Evolutionary conservation across 2,888 invertebrate species (phyloP).

Genomic region (Mythimna ferrago): DNA sequence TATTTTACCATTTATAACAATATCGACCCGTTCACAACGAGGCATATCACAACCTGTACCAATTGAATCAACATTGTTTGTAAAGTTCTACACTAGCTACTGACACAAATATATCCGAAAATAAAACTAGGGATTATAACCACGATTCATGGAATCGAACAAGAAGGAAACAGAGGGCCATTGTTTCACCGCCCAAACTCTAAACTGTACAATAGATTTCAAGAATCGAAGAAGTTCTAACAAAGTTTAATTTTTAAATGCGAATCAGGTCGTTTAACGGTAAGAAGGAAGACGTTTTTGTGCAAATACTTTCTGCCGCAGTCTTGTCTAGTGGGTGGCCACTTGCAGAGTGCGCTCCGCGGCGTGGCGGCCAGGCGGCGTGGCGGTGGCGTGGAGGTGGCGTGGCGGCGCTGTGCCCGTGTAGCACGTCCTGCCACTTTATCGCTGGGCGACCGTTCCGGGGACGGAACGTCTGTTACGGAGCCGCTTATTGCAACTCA

Average conservation of each 20-base stretch:
- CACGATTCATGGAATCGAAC: constrained; percentile 91
- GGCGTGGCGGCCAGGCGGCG: constrained; percentile 61
- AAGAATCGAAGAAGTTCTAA: constrained; percentile 87
- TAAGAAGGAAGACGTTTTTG: constrained; percentile 91
- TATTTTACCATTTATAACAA: constrained; percentile 90
- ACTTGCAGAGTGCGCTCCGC: constrained; percentile 71
- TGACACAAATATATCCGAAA: constrained; percentile 89
- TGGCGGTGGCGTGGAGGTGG: constrained; percentile 63
- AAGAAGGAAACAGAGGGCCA: constrained; percentile 87
- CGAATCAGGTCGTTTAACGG: constrained; percentile 88
- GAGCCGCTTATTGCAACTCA: constrained; percentile 70
- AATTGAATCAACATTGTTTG: constrained; percentile 91
- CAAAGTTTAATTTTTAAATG: constrained; percentile 87
- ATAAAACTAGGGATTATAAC: constrained; percentile 89
- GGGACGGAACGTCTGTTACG: constrained; percentile 69
- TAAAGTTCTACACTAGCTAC: constrained; percentile 90
- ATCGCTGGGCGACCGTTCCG: constrained; percentile 68
- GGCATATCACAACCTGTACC: constrained; percentile 91
- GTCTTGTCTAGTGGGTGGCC: constrained; percentile 74
- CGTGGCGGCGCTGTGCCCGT: constrained; percentile 67
- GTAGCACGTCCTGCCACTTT: constrained; percentile 78
- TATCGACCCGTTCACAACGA: constrained; percentile 91
- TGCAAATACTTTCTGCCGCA: constrained; percentile 83
- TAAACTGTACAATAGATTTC: constrained; percentile 89
- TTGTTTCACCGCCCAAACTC: constrained; percentile 85